phyloP scores from a whole-genome alignment of 1,140 invertebrate species.

The Zaprionus kolodkinae region DNA sequence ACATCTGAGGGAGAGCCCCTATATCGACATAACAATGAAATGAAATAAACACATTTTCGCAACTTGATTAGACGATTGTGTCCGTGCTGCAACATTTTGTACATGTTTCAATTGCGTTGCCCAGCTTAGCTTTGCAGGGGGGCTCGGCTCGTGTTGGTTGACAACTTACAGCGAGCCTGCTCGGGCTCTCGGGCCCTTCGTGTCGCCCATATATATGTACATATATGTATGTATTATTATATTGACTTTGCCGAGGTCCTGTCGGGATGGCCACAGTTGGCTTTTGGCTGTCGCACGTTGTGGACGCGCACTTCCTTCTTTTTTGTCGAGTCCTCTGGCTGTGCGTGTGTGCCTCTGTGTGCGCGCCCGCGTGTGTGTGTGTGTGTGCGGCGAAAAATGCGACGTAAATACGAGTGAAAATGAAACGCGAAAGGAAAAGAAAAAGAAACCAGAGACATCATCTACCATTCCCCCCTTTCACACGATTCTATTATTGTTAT shows the following conservation, averaged over 20 bases:
- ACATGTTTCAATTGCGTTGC: constrained; percentile 12
- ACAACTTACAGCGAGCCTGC: background rate
- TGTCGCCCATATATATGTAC: constrained; percentile 14
- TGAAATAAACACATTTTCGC: background rate
- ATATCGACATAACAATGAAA: constrained; percentile 23
- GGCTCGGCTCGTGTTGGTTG: constrained; percentile 4
- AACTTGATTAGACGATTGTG: constrained; percentile 15
- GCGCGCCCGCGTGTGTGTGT: background rate
- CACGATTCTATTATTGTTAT: constrained; percentile 5
- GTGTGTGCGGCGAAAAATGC: background rate
- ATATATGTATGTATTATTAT: constrained; percentile 24
- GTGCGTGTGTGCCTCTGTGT: constrained; percentile 1
- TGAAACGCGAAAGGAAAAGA: background rate
- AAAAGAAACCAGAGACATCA: background rate
- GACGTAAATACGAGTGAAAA: background rate
- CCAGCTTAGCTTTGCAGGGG: constrained; percentile 1
- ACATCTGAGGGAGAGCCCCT: background rate
- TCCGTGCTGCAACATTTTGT: constrained; percentile 19
- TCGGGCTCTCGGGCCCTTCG: constrained; percentile 50
- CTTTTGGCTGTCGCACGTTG: constrained; percentile 70
- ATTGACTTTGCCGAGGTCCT: constrained; percentile 43
- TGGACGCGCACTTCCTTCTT: constrained; percentile 42
- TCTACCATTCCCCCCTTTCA: background rate
- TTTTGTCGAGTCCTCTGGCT: background rate
- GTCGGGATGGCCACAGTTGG: constrained; percentile 68